Percentiles rank a stretch among this genome's conserved stretches.
Evolutionary conservation across 2,888 invertebrate species (phyloP).

Genomic region (Cotesia congregata): DNA sequence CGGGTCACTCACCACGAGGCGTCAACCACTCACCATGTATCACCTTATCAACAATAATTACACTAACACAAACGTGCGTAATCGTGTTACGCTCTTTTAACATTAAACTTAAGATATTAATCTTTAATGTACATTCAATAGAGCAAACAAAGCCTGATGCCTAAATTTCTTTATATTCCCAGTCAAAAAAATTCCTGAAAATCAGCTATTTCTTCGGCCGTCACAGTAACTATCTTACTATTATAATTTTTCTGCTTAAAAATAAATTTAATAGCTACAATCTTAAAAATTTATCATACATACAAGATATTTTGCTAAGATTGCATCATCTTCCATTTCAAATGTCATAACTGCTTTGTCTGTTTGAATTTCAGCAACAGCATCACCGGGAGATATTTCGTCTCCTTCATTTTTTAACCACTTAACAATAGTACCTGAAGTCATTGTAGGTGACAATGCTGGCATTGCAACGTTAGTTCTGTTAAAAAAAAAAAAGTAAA

Average conservation of each 20-base stretch:
- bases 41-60: too few species aligned
- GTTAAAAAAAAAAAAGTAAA: conserved; percentile 12
- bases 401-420: conserved; percentile 76
- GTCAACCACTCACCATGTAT: too few species aligned
- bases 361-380: conserved; percentile 77
- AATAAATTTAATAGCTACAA: not conserved
- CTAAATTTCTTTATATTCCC: too few species aligned
- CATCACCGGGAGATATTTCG: conserved; percentile 73
- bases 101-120: too few species aligned
- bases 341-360: conserved; percentile 77
- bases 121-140: too few species aligned
- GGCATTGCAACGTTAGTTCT: conserved; percentile 73
- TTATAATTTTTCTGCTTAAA: not conserved
- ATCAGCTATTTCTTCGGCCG: too few species aligned
- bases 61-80: too few species aligned
- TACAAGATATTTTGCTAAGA: conserved; percentile 76
- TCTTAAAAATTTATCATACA: conserved; percentile 13
- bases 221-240: not conserved
- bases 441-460: conserved; percentile 77
- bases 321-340: conserved; percentile 76
- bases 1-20: too few species aligned
- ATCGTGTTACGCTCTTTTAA: too few species aligned
- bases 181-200: too few species aligned
- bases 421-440: conserved; percentile 74
- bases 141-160: too few species aligned